Base-by-base conservation (phyloP, 2,113 vertebrate species). In the Microcebus tavaratra region DNA sequence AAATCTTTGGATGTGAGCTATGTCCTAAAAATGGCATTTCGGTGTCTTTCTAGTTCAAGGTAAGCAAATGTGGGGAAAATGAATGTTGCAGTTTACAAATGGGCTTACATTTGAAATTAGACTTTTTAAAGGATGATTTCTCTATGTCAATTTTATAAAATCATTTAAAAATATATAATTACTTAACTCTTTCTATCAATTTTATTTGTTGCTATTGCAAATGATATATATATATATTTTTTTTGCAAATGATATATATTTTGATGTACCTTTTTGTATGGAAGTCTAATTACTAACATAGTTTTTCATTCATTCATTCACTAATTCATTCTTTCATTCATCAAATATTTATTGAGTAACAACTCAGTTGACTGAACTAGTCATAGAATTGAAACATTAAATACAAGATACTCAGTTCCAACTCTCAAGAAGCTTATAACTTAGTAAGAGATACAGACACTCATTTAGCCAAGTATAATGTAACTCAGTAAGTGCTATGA, bases 21-120 rank as follows among this genome's bases (percentile, higher is more conserved):
- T 97, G 97, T 97, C 97, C 97, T 99, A 98, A 99, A 98, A 97
- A 97, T 97, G 96, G 88, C 96, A 98, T 98, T 96, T 98, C 34
- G 23, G 88, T 93, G 91, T 84, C 97, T 98, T 90, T 95, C 48
- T 94, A 76, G 96, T 97, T 98, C 96, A 98, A 98, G 95, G 98
- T 98, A 98, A 98, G 96, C 63, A 98, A 94, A 91, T 79, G 39
- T 93, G 84, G 88, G 3, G 31, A 42, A 97, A 97, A 97, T 90
- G 27, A 95, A 95, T 85, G 84, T 65, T 95, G 39, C 73, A 83
- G 53, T 93, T 95, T 73, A 97, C 76, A 97, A n/a, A 65, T 15
- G 29, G 67, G 3, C 73, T 79, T 88, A 85, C 31, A 59, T 93
- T 85, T 76, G 23, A 78, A 15, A 92, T 34, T 59, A 90, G 12